These are phyloP conservation scores for Drosophila dives DNA, from an alignment of 2,888 invertebrate species.

Conservation along the genomic window DNA sequence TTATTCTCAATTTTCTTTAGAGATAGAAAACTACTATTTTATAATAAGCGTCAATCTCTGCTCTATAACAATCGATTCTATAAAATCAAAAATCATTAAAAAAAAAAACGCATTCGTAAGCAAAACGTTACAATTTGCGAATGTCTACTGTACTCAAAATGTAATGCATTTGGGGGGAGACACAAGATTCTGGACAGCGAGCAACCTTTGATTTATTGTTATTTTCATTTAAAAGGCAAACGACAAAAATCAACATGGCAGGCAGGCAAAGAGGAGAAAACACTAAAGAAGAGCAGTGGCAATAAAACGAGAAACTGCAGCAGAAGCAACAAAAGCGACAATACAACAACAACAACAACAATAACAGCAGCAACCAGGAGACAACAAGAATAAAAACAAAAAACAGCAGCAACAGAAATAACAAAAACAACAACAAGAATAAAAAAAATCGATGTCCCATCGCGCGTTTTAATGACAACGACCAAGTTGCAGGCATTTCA, in stretches of 20 bases:
- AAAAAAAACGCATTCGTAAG: background rate
- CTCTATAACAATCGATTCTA: background rate
- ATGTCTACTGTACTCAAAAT: constrained; percentile 28
- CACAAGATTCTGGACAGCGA: constrained; percentile 33
- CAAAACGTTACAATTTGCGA: constrained; percentile 8
- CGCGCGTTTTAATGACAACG: constrained; percentile 79
- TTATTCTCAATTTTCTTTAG: too few relatives aligned
- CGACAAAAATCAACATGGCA: constrained; percentile 77
- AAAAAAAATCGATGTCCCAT: constrained; percentile 77
- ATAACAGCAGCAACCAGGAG: constrained; percentile 14
- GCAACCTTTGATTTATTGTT: constrained; percentile 77
- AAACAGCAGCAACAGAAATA: constrained; percentile 27
- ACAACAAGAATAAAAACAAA: constrained; percentile 28
- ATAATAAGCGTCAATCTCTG: too few relatives aligned
- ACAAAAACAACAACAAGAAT: constrained; percentile 29
- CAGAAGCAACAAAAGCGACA: constrained; percentile 3
- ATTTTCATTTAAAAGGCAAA: constrained; percentile 81
- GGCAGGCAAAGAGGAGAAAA: constrained; percentile 36
- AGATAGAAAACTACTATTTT: too few relatives aligned
- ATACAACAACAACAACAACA: constrained; percentile 31
- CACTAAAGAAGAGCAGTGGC: constrained; percentile 35
- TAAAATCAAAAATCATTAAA: background rate
- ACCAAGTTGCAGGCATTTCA: constrained; percentile 73
- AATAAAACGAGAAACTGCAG: constrained; percentile 29
- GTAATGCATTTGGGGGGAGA: constrained; percentile 36